Conservation (phyloP, 1,140 invertebrate genomes). For the Drosophila hydei region DNA sequence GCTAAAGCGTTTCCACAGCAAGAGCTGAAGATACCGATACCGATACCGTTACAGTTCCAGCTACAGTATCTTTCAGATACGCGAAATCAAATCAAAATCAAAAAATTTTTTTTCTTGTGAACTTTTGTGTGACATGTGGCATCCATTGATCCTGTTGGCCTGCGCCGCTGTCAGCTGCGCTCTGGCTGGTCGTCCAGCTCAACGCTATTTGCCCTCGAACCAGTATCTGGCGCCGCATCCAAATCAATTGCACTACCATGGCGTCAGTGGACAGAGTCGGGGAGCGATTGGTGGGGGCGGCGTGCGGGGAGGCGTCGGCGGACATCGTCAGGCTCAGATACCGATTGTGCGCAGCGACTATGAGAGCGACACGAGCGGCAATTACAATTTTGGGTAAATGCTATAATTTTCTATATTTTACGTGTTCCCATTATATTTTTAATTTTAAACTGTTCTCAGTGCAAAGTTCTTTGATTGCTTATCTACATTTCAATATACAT, state of each 20-base stretch:
- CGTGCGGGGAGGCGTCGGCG: slow-evolving; percentile 5
- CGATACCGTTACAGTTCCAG: neutral
- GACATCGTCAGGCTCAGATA: slow-evolving; percentile 71
- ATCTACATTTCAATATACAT: too few relatives aligned
- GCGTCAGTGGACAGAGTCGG: slow-evolving; percentile 54
- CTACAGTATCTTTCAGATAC: neutral
- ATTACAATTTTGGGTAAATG: slow-evolving; percentile 86
- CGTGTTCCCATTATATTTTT: neutral
- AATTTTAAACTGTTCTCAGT: neutral
- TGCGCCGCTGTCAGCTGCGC: slow-evolving; percentile 35
- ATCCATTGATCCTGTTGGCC: slow-evolving; percentile 25
- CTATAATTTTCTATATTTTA: neutral
- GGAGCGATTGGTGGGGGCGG: slow-evolving; percentile 8
- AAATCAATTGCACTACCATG: slow-evolving; percentile 68
- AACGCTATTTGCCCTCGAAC: slow-evolving; percentile 70
- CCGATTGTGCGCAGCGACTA: slow-evolving; percentile 86
- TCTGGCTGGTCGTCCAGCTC: slow-evolving; percentile 42
- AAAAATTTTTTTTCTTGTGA: slow-evolving; percentile 20
- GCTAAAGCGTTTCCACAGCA: slow-evolving; percentile 32
- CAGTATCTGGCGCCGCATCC: slow-evolving; percentile 65
- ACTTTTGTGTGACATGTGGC: slow-evolving; percentile 35
- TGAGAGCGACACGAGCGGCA: slow-evolving; percentile 85
- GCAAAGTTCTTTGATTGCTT: too few relatives aligned
- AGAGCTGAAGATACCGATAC: neutral
- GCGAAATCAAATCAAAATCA: too few relatives aligned